These are phyloP conservation scores for Chloroclysta siterata DNA, from an alignment of 2,888 invertebrate species.

Conservation along the genomic window DNA sequence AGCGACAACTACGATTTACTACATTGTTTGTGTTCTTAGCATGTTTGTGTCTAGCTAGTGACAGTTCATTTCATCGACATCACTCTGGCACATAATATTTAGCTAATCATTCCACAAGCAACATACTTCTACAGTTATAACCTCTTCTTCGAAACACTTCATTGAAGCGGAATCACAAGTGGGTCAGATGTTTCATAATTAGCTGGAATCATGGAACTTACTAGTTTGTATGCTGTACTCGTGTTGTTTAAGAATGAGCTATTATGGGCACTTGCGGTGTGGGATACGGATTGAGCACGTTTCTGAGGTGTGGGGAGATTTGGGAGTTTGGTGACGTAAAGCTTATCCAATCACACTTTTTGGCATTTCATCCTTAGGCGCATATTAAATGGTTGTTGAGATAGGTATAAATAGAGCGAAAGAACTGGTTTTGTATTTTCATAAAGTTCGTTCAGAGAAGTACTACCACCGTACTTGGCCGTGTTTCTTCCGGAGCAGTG, in stretches of 20 bases:
- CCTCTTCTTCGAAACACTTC: constrained; percentile 42
- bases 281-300: constrained; percentile 21
- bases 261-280: constrained; percentile 24
- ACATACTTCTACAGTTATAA: constrained; percentile 23
- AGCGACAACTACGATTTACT: neutral
- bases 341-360: neutral
- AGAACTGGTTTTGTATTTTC: too few species aligned
- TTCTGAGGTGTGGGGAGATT: constrained; percentile 10
- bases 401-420: too few species aligned
- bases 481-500: too few species aligned
- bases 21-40: neutral
- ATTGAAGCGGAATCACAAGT: constrained; percentile 47
- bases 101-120: constrained; percentile 32
- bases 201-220: constrained; percentile 18
- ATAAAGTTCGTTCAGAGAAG: too few species aligned
- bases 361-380: neutral
- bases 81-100: constrained; percentile 23
- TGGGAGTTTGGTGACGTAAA: constrained; percentile 14
- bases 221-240: constrained; percentile 2
- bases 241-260: constrained; percentile 25
- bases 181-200: constrained; percentile 39
- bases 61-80: constrained; percentile 6
- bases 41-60: constrained; percentile 1
- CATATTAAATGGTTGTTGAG: too few species aligned
- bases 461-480: too few species aligned